Evolutionary conservation across 2,797 vertebrate genomes (phyloP), one percentile per base, ranked within the genome.

Genomic region (Liasis olivaceus): DNA sequence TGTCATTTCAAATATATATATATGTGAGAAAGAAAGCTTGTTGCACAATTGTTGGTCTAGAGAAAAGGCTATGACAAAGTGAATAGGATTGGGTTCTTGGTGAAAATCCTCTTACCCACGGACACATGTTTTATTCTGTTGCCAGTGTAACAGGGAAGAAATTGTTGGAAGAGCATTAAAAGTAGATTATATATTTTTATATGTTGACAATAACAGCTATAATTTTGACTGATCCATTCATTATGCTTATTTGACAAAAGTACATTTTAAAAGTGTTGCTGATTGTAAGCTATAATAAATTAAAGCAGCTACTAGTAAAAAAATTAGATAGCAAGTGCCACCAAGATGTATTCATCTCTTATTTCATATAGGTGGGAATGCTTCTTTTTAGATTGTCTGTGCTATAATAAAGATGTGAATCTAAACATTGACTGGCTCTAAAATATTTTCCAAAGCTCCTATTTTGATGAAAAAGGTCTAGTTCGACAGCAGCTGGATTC

Each of bases 401-500:
- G 31, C 20, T 87, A 47, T 17, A 51, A 47, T 91, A 77, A 42
- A 47, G 7, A 24, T 26, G 2, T 14, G 36, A 62, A 88, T 54
- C 28, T 88, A 62, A 81, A 62, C 28, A 88, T 56, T 93, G 93
- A 90, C n/a, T 95, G 58, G 95, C 92, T 9, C 0, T 87, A 2
- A 51, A 91, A 51, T 89, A 9, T 94, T 66, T 95, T 93, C 90
- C 87, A 89, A 85, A 99, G 99, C 95, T 99, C 99, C 20, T 99
- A 99, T 94, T 99, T 99, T 98, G 99, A 99, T n/a, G 99, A 99
- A 97, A 99, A 99, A 93, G 99, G 99, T 66, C 97, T 99, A 97
- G 99, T 99, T 87, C 98, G 99, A 77, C 99, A 99, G 93, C 99
- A 99, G 96, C 93, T 99, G 97, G 99, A 99, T 96, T 99, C 99